Evolutionary conservation across 92 coral and sea anemone species (phyloP).

Genomic region (Palythoa grandis): DNA sequence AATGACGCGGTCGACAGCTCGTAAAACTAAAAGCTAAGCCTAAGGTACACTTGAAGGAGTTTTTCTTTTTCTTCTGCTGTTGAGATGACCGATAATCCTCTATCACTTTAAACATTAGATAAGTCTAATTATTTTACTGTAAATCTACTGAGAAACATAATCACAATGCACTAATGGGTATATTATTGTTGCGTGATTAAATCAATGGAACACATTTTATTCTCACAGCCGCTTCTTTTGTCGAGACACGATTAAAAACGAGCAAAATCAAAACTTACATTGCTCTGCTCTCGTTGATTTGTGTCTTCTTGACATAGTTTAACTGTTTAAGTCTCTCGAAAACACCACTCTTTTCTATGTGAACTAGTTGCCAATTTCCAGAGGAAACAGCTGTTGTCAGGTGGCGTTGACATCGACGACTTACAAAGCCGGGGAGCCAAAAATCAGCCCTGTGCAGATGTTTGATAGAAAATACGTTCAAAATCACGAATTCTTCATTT

Average conservation of each 20-base stretch:
- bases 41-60: no score
- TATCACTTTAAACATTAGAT: no score
- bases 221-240: no score
- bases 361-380: neutral
- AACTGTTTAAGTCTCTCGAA: conserved; percentile 6
- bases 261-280: conserved; percentile 60
- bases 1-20: no score
- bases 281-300: conserved; percentile 90
- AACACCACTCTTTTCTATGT: neutral
- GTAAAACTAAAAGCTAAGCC: no score
- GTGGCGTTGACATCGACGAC: neutral
- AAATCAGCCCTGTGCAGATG: conserved; percentile 17
- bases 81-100: no score
- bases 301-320: conserved; percentile 75
- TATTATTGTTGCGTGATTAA: no score
- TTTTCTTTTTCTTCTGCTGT: no score
- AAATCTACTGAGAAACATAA: no score
- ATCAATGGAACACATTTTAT: no score
- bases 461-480: neutral
- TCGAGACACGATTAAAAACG: neutral
- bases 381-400: conserved; percentile 1
- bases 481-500: neutral
- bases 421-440: neutral
- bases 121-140: no score
- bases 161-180: no score